Base-by-base conservation (phyloP, 2,113 vertebrate genomes). In the Junco hyemalis region DNA sequence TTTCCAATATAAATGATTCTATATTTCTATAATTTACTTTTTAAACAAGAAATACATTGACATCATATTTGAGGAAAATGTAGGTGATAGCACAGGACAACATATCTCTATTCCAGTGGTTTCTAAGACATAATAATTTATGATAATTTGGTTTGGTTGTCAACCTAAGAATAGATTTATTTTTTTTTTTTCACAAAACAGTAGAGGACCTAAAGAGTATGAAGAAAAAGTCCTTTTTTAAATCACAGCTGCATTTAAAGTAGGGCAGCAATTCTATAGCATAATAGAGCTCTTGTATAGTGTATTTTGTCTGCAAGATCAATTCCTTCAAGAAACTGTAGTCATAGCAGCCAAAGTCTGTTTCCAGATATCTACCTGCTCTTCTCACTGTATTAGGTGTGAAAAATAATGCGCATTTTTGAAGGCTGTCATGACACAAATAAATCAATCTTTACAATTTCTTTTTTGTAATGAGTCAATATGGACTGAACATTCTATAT, bases 81-180 rank as follows among this genome's bases (percentile, higher is more conserved):
- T 87, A 86, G 44, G n/a, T 84, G 16, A 64, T 70, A 88, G 57
- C 18, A 79, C 5, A 86, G 19, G 82, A 64, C 22, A 91, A 81
- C 13, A 2, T 66, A 53, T 80, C 29, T 95, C 63, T 82, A 42
- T 87, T 88, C 28, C 51, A 51, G n/a, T 28, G 40, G 18, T 79
- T 96, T 88, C 60, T 79, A 53, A 59, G 40, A 44, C 13, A 47
- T 28, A 91, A 61, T 74, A 42, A 88, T 9, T 65, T 61, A 72
- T 42, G 35, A 97, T 53, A 93, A 95, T 93, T 92, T 85, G 86
- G 14, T 54, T 88, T 83, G 50, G 8, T 16, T 88, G 10, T 76
- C 61, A 91, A 21, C 22, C 17, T 86, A 81, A 93, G 53, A 95
- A 87, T 5, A 94, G 26, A 66, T 86, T 6, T 74, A 2, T 50